Evolutionary conservation across 2,888 invertebrate genomes (phyloP).

Genomic region (Opisthograptis luteolata): DNA sequence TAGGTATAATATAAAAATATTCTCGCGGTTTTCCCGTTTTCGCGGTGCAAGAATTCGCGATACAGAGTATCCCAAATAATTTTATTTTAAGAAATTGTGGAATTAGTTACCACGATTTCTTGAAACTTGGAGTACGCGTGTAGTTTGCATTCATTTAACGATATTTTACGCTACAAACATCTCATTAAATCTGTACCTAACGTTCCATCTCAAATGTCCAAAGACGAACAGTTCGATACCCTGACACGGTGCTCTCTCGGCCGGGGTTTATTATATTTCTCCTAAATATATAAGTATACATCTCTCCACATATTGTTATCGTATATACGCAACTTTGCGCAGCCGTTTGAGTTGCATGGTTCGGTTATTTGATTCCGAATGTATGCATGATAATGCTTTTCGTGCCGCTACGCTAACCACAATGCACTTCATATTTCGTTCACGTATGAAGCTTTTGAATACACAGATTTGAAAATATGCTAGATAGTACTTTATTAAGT

Average conservation of each 20-base stretch:
- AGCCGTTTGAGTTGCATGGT: constrained; percentile 7
- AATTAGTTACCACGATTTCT: no score
- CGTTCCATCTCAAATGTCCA: no score
- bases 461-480: background rate
- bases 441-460: constrained; percentile 6
- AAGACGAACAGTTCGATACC: background rate
- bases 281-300: constrained; percentile 8
- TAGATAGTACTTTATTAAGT: constrained; percentile 4
- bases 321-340: constrained; percentile 2
- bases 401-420: constrained; percentile 13
- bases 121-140: no score
- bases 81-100: no score
- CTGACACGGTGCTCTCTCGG: background rate
- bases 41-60: no score
- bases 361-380: constrained; percentile 8
- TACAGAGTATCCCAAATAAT: no score
- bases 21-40: no score
- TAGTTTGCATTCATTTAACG: no score
- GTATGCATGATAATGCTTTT: constrained; percentile 10
- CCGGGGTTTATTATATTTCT: constrained; percentile 4
- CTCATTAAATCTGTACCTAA: no score
- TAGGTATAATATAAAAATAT: no score
- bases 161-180: no score
- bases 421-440: constrained; percentile 10
- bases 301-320: constrained; percentile 2